Evolutionary conservation across 1,140 invertebrate genomes (phyloP).

Genomic region (Zaprionus inermis): DNA sequence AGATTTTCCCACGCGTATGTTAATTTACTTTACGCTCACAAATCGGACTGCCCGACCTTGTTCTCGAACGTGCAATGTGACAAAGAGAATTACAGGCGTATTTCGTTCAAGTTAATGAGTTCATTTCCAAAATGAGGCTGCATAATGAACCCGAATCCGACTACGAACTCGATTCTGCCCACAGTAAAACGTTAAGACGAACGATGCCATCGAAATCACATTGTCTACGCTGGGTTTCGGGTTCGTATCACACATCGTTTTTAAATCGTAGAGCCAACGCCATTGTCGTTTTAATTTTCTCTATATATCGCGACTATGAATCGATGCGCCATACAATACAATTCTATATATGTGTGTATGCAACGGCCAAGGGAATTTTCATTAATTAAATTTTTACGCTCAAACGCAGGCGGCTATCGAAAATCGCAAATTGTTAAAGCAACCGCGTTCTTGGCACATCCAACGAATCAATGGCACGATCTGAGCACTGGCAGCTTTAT

Average conservation of each 20-base stretch:
- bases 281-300: background rate
- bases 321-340: constrained; percentile 12
- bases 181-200: background rate
- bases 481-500: background rate
- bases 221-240: background rate
- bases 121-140: constrained; percentile 7
- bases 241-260: background rate
- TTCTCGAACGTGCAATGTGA: background rate
- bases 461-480: constrained; percentile 5
- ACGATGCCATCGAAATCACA: background rate
- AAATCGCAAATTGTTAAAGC: constrained; percentile 2
- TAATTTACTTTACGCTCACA: background rate
- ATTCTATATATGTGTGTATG: background rate
- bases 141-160: background rate
- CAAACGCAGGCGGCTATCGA: constrained; percentile 54
- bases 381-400: constrained; percentile 73
- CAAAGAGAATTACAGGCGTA: constrained; percentile 2
- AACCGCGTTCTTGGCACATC: background rate
- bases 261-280: background rate
- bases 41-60: background rate
- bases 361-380: constrained; percentile 16
- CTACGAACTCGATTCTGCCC: background rate
- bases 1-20: background rate
- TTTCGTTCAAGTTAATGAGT: constrained; percentile 8
- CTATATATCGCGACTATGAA: constrained; percentile 29